Conservation (phyloP, 2,888 invertebrate species). For the Ellobium chinense region DNA sequence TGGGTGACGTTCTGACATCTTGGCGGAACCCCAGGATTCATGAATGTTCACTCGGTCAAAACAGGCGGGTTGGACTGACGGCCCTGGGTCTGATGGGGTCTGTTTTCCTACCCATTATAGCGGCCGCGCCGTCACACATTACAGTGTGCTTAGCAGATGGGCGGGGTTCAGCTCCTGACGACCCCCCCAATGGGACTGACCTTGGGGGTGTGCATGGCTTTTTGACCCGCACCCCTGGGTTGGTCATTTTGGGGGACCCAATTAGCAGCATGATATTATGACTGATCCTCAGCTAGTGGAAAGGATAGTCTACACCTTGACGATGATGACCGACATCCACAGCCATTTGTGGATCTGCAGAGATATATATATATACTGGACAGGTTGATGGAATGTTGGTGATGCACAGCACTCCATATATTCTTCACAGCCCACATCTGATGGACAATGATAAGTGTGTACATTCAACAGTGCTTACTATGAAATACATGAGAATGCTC, state of each 20-base stretch:
- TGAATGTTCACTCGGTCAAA: neutral
- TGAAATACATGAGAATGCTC: too few species aligned
- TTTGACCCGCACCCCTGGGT: slow-evolving; percentile 14
- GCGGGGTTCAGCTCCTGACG: neutral
- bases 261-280: neutral
- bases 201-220: slow-evolving; percentile 18
- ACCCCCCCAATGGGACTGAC: slow-evolving; percentile 28
- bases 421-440: too few species aligned
- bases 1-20: neutral
- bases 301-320: neutral
- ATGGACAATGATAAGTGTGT: too few species aligned
- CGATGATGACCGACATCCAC: too few species aligned
- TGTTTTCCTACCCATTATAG: slow-evolving; percentile 4
- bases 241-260: slow-evolving; percentile 43
- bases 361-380: too few species aligned
- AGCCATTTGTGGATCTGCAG: too few species aligned
- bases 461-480: too few species aligned
- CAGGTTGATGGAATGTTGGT: too few species aligned
- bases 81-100: slow-evolving; percentile 24
- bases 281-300: neutral
- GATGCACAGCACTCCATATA: too few species aligned
- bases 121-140: slow-evolving; percentile 45
- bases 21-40: neutral
- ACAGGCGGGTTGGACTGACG: neutral
- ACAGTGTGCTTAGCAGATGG: slow-evolving; percentile 38